Percentiles rank a stretch among this genome's conserved stretches.
phyloP scores from a whole-genome alignment of 2,888 invertebrate genomes.

The Megamerina dolium region DNA sequence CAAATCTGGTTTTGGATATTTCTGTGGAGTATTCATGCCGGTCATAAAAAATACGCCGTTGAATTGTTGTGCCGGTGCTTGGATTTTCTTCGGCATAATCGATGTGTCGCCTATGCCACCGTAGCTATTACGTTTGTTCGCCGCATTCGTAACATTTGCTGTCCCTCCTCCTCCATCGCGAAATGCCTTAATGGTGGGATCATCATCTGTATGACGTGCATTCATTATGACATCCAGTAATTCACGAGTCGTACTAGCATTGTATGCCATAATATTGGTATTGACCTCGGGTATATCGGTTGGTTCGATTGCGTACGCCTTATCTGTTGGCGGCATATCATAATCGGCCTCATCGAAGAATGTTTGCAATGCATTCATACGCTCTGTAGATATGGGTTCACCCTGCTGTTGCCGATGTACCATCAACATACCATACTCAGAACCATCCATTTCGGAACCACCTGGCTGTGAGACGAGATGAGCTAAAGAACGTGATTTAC shows the following conservation, averaged over 20 bases:
- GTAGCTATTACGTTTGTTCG: slow-evolving; percentile 17
- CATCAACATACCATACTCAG: slow-evolving; percentile 48
- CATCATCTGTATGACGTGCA: slow-evolving; percentile 50
- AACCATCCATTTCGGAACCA: slow-evolving; percentile 41
- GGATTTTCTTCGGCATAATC: slow-evolving; percentile 24
- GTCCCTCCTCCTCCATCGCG: slow-evolving; percentile 39
- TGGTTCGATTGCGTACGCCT: slow-evolving; percentile 28
- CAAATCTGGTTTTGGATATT: slow-evolving; percentile 48
- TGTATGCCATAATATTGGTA: slow-evolving; percentile 31
- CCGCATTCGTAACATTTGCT: slow-evolving; percentile 4
- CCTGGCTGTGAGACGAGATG: slow-evolving; percentile 60
- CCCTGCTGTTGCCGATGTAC: slow-evolving; percentile 52
- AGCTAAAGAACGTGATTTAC: slow-evolving; percentile 65
- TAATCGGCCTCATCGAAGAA: slow-evolving; percentile 44
- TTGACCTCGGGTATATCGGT: slow-evolving; percentile 36
- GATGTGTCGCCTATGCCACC: slow-evolving; percentile 21
- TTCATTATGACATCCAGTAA: slow-evolving; percentile 56
- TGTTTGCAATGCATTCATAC: slow-evolving; percentile 37
- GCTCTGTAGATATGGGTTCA: slow-evolving; percentile 27
- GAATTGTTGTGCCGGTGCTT: slow-evolving; percentile 50
- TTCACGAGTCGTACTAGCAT: slow-evolving; percentile 52
- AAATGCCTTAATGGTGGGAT: slow-evolving; percentile 45
- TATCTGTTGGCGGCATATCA: slow-evolving; percentile 30
- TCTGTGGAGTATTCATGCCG: slow-evolving; percentile 52
- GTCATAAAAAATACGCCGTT: slow-evolving; percentile 57